Percentiles rank a stretch among this genome's conserved stretches.
These are phyloP conservation scores for Furnarius figulus DNA, from an alignment of 2,113 vertebrate genomes.

Conservation along the genomic window DNA sequence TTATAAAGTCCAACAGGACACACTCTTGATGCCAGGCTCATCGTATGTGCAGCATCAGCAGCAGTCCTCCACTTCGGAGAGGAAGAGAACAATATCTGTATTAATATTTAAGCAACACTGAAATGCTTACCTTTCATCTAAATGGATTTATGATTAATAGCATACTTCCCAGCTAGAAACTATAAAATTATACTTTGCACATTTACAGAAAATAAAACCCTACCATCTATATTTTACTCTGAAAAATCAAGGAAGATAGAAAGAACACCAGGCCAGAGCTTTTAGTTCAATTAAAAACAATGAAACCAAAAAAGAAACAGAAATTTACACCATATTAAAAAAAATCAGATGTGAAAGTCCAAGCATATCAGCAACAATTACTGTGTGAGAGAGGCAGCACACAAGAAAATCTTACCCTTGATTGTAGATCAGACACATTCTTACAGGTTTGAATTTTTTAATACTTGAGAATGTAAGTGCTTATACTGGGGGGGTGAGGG, in stretches of 20 bases:
- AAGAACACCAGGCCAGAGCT: neutral
- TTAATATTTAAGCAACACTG: conserved; percentile 5
- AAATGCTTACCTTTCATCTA: conserved; percentile 11
- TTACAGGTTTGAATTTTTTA: neutral
- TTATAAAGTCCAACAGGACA: neutral
- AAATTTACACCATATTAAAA: neutral
- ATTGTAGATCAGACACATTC: neutral
- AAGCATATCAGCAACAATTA: neutral
- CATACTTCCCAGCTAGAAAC: neutral
- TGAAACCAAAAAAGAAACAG: neutral
- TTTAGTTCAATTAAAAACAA: neutral
- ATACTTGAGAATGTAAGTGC: neutral
- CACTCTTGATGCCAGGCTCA: neutral
- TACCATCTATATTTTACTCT: neutral
- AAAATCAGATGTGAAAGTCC: neutral
- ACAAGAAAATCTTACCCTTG: neutral
- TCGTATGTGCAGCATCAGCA: neutral
- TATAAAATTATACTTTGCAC: neutral
- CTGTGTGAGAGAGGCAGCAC: accelerated
- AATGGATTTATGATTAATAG: neutral
- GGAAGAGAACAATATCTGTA: neutral
- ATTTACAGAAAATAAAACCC: neutral
- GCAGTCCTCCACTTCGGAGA: neutral
- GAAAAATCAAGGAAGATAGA: neutral
- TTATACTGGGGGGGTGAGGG: neutral